Base-by-base conservation (phyloP, 2,797 vertebrate genomes). In the Manis pentadactyla region DNA sequence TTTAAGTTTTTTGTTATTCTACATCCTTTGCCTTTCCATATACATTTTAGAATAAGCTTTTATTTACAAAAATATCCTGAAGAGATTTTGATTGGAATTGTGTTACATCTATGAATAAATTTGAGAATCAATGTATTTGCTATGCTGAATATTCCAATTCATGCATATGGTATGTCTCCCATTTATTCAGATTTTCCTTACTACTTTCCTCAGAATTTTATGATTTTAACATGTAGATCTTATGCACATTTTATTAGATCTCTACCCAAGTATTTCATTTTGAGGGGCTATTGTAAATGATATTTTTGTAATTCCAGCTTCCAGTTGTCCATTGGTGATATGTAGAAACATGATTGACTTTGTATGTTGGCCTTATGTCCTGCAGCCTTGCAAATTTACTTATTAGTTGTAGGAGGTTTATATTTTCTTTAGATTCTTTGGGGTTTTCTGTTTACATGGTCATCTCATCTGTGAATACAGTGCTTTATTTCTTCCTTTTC, bases 121-220 rank as follows among this genome's bases (percentile, higher is more conserved):
- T n/a, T 71, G 49, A 77, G 37, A 71, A 71, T 42, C 17, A 34
- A 71, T 31, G 53, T 31, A 7, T 86, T 57, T 73, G 18, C 34
- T 57, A 53, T 57, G 21, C 51, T 51, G 64, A 79, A 71, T 71
- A 64, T 90, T 82, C 42, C n/a, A 59, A 34, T 49, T 59, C 42
- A 15, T 49, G n/a, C 71, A 49, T 27, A 29, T 29, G 29, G 7
- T 49, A 29, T 68, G 29, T 59, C 31, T 64, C 4, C 39, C 49
- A 53, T 74, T 92, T 83, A 83, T 83, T 92, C 68, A 74, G 79
- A 74, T 83, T 71, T 83, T 87, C 57, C 51, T 92, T 66, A 46
- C 29, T 85, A 75, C 21, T 92, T 92, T 55, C 37, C 49, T 66
- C 12, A 68, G 61, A 66, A 92, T 46, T 66, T 89, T 85, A 17